Evolutionary conservation across 1,140 invertebrate genomes (phyloP).

Genomic region (Anthonomus grandis): DNA sequence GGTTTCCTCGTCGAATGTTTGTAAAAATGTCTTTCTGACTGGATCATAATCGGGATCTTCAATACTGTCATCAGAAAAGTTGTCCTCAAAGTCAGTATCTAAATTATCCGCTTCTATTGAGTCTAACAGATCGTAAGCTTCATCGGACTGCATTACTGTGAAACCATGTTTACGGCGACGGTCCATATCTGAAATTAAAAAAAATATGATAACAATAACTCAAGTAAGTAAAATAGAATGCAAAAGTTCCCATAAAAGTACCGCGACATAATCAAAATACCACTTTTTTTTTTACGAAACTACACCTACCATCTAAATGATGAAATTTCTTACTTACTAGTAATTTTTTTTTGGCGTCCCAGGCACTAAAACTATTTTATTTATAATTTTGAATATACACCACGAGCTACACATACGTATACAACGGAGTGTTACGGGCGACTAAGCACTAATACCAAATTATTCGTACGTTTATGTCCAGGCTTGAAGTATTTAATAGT

Average conservation of each 20-base stretch:
- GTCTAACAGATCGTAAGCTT: not conserved
- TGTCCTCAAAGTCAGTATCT: too few species aligned
- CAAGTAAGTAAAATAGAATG: not conserved
- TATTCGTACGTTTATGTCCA: too few species aligned
- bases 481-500: too few species aligned
- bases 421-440: not conserved
- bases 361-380: constrained; percentile 7
- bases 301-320: not conserved
- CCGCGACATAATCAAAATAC: constrained; percentile 4
- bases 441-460: not conserved
- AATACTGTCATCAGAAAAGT: constrained; percentile 7
- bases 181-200: not conserved
- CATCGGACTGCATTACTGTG: not conserved
- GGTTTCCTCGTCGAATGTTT: not conserved
- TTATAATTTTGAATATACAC: not conserved
- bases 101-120: too few species aligned
- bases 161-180: constrained; percentile 2
- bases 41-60: too few species aligned
- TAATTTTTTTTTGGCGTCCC: not conserved
- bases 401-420: not conserved
- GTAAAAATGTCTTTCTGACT: too few species aligned
- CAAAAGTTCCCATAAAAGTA: not conserved
- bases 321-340: not conserved
- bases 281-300: not conserved
- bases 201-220: not conserved